Evolutionary conservation across 2,113 vertebrate species (phyloP).

Genomic region (Neotragus pygmaeus): DNA sequence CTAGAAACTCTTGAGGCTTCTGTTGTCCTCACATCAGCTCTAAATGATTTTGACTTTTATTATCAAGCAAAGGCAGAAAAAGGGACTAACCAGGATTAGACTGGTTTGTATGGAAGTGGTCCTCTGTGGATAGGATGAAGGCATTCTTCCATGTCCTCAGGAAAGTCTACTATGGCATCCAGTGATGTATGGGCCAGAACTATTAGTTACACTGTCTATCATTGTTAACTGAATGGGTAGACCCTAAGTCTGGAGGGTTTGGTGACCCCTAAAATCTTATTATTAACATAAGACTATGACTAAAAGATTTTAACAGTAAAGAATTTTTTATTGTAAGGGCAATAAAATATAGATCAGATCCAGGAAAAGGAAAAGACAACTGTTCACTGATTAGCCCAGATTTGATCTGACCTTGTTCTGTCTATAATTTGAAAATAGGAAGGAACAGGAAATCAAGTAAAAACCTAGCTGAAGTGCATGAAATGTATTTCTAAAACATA

Average conservation of each 20-base stretch:
- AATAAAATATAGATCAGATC: neutral
- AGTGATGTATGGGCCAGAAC: neutral
- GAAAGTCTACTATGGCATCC: neutral
- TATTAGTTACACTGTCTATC: neutral
- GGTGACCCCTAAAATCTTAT: neutral
- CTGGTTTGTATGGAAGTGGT: neutral
- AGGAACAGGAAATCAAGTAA: neutral
- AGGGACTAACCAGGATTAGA: neutral
- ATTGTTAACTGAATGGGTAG: neutral
- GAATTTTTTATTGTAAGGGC: neutral
- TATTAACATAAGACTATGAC: neutral
- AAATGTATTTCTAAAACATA: slow-evolving; percentile 28
- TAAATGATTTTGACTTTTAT: neutral
- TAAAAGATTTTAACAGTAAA: neutral
- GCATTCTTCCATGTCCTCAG: neutral
- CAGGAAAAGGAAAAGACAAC: neutral
- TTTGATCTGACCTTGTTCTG: neutral
- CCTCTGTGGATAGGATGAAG: neutral
- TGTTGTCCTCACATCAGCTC: neutral
- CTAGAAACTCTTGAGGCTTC: neutral
- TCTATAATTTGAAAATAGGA: neutral
- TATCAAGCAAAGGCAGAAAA: neutral
- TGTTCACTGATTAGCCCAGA: neutral
- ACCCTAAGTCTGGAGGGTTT: neutral
- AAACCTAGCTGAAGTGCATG: slow-evolving; percentile 12